Base-by-base conservation (phyloP, 2,888 invertebrate species). In the Coremacera marginata region DNA sequence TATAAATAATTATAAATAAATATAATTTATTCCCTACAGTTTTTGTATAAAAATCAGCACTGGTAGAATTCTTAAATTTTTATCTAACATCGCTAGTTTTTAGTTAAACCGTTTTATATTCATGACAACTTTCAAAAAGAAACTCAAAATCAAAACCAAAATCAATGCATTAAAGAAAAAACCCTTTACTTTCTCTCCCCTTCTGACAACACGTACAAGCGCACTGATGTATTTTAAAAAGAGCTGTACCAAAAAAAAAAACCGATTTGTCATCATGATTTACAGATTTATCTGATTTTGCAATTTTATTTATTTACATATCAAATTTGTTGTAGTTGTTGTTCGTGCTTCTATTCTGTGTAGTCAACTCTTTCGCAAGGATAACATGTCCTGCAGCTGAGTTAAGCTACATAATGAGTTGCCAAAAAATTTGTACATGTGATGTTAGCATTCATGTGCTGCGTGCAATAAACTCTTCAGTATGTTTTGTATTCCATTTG, bases 211-310 rank as follows among this genome's bases (percentile, higher is more conserved):
- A 44, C 44, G 2, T 7, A 11, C 44, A 3, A 14, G 44, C 22
- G n/a, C n/a, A n/a, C 19, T 19, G 44, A 49, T n/a, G n/a, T n/a
- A n/a, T 9, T 65, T 19, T 0, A 34, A 65, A 22, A 22, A 60
- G 11, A 51, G 51, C 49, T 27, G 51, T 22, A 68, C 5, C 44
- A 5, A 8, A 31, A 63, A 75, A 80, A 78, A 79, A 82, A 84
- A 82, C 82, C 81, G 82, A 84, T 84, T 82, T 83, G 83, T 84
- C 84, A 84, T 84, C 84, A 82, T 84, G 84, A 84, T 84, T 84
- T 82, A 80, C 79, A 82, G 80, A 84, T 84, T 84, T 84, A 81
- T 79, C 80, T 78, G 78, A 75, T 78, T 51, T 65, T 76, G 70
- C 65, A 76, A 77, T 75, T 75, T 79, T 79, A 31, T 34, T 51